phyloP scores from a whole-genome alignment of 2,113 vertebrate species.

The Ifrita kowaldi region DNA sequence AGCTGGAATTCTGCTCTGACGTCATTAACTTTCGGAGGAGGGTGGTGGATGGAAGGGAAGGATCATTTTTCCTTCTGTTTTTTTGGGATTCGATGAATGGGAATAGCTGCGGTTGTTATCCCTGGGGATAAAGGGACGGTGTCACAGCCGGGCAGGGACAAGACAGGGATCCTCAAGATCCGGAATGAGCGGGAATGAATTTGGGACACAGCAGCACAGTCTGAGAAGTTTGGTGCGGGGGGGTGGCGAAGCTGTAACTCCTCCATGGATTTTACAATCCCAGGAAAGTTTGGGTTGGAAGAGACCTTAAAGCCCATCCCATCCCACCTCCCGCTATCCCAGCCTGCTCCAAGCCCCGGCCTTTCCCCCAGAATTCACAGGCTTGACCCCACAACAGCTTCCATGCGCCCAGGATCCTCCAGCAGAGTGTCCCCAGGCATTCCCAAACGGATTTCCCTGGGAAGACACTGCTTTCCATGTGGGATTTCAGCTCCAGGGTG shows the following conservation, averaged over 20 bases:
- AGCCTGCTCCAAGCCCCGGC: neutral
- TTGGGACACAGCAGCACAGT: neutral
- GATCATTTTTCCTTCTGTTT: rapidly evolving
- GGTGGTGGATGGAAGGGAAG: rapidly evolving
- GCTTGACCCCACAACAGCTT: rapidly evolving
- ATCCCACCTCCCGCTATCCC: neutral
- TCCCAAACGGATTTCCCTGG: neutral
- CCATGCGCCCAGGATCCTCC: neutral
- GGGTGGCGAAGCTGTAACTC: neutral
- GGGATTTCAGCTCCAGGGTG: neutral
- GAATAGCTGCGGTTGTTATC: neutral
- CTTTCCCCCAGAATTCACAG: neutral
- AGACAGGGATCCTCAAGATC: neutral
- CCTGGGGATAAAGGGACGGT: no score
- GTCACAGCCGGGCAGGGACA: neutral
- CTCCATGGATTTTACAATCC: neutral
- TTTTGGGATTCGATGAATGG: neutral
- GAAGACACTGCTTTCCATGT: rapidly evolving
- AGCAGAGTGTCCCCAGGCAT: neutral
- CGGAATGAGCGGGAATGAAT: neutral
- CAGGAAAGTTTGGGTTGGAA: neutral
- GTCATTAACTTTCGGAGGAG: rapidly evolving
- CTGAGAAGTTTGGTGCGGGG: rapidly evolving
- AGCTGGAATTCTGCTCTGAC: rapidly evolving
- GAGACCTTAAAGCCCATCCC: neutral